phyloP scores from a whole-genome alignment of 2,113 vertebrate genomes.

The Stigmatopora nigra region DNA sequence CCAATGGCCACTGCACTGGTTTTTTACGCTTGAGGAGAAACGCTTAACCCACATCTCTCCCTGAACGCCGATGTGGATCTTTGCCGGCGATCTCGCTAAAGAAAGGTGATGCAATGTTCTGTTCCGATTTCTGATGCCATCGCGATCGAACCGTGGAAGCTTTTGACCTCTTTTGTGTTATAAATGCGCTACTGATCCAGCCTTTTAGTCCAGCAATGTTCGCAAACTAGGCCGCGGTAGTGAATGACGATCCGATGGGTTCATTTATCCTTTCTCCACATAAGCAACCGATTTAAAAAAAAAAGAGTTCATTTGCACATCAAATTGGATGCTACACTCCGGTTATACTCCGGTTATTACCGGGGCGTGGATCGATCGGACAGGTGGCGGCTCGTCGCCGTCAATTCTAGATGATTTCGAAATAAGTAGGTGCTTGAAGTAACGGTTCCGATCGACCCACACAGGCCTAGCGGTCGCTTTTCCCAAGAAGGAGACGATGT shows the following conservation, averaged over 20 bases:
- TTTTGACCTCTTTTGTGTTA: slow-evolving; percentile 7
- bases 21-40: slow-evolving; percentile 59
- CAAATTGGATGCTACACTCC: slow-evolving; percentile 19
- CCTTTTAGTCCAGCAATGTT: slow-evolving; percentile 7
- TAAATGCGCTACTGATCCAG: slow-evolving; percentile 6
- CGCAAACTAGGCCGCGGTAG: slow-evolving; percentile 25
- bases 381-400: slow-evolving; percentile 40
- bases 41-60: slow-evolving; percentile 23
- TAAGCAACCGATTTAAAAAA: neutral
- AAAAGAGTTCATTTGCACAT: neutral
- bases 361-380: slow-evolving; percentile 50
- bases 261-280: rapidly evolving
- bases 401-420: neutral
- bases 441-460: neutral
- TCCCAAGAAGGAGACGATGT: slow-evolving; percentile 39
- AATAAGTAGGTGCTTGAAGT: neutral
- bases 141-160: neutral
- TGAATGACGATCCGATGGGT: rapidly evolving
- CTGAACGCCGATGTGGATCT: slow-evolving; percentile 25
- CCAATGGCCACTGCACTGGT: slow-evolving; percentile 31
- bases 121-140: too few species aligned
- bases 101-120: slow-evolving; percentile 29
- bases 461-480: neutral
- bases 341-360: slow-evolving; percentile 25
- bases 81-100: slow-evolving; percentile 6